Percentiles rank a stretch among this genome's conserved stretches.
These are phyloP conservation scores for Atrina japonica DNA, from an alignment of 2,888 invertebrate species.

Conservation along the genomic window DNA sequence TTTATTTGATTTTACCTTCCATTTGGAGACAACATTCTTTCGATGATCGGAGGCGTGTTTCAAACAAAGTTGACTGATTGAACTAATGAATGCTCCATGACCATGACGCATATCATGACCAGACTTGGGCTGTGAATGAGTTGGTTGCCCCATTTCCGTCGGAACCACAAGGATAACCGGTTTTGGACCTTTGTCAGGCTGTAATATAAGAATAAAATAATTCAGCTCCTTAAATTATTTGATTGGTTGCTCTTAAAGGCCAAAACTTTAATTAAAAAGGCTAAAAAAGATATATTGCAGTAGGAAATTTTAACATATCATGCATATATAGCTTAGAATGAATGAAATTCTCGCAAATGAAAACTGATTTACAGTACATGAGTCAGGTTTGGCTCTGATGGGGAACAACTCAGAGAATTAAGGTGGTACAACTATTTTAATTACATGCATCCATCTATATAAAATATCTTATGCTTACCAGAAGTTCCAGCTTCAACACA, in stretches of 20 bases:
- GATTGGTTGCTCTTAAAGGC: neutral
- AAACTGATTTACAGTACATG: too few relatives aligned
- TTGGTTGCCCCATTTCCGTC: conserved; percentile 54
- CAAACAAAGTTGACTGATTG: conserved; percentile 61
- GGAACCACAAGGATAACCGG: conserved; percentile 69
- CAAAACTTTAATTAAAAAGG: too few relatives aligned
- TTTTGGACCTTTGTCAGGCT: conserved; percentile 54
- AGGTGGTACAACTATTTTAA: too few relatives aligned
- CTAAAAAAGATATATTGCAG: neutral
- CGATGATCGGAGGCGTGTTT: conserved; percentile 63
- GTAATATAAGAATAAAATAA: conserved; percentile 34
- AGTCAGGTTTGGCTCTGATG: too few relatives aligned
- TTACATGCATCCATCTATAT: too few relatives aligned
- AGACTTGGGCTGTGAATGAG: conserved; percentile 53
- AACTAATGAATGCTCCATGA: conserved; percentile 58
- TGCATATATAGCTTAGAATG: too few relatives aligned
- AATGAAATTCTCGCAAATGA: too few relatives aligned
- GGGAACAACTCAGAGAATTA: too few relatives aligned
- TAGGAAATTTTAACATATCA: too few relatives aligned
- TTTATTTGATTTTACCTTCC: conserved; percentile 52
- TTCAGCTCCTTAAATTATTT: neutral
- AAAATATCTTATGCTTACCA: conserved; percentile 63
- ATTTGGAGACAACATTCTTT: conserved; percentile 54
- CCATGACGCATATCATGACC: conserved; percentile 53
- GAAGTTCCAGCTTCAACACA: conserved; percentile 72